Base-by-base conservation (phyloP, 2,113 vertebrate species). In the Alouatta palliata region DNA sequence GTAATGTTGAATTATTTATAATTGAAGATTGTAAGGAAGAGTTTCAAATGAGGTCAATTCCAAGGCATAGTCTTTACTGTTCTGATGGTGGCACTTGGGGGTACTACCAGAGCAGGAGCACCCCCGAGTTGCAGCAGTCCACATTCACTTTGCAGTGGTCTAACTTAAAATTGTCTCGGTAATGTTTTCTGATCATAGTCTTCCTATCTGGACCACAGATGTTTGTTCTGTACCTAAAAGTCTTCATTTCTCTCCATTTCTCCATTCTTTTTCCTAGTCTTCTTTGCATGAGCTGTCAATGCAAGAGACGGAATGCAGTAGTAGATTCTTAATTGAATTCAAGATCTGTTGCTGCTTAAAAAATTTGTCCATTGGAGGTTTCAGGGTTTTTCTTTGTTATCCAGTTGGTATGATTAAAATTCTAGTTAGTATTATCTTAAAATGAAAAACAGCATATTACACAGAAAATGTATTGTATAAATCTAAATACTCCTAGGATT, bases 391-490 rank as follows among this genome's bases (percentile, higher is more conserved):
- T 91, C 73, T 93, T 92, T 66, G 45, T 56, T 68, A 92, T 19
- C 66, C 37, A 58, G 37, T 64, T 79, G 23, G 8, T 66, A 49
- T 64, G 35, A 75, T 68, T 82, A 71, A 66, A 37, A 32, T 40
- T 85, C 37, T 45, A 27, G 56, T 95, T 84, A 80, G 10, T 30
- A 56, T 92, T 85, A 37, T 32, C 76, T 95, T 43, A 95, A 96
- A 92, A 86, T 79, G 43, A 94, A 86, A 4, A 77, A 47, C 43
- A 86, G n/a, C 47, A 90, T 87, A 40, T 75, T 58, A 40, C 49
- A 30, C 23, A 82, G 45, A 58, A 92, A 73, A 86, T 45, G 64
- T 61, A 49, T 40, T 11, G 6, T 16, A 61, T 75, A 47, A 94
- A 77, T n/a, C 23, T 81, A 77, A 82, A 64, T 77, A n/a, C 43